Evolutionary conservation across 2,113 vertebrate genomes (phyloP).

Genomic region (Porphyrio hochstetteri): DNA sequence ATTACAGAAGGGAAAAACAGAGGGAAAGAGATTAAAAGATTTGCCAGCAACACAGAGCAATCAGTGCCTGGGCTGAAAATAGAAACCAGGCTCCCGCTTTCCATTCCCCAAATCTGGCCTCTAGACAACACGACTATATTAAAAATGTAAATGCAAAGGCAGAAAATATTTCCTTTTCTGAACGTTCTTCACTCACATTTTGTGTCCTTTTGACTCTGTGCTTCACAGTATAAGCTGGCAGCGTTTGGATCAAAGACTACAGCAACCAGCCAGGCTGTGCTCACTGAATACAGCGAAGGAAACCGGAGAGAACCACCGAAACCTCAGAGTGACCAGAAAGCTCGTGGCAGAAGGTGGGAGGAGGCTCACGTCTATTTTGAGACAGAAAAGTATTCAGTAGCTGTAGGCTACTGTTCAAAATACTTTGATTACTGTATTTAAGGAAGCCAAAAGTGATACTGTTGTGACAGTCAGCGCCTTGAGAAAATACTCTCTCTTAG

Average conservation of each 20-base stretch:
- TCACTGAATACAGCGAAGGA: background rate
- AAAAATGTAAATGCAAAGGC: slow-evolving; percentile 55
- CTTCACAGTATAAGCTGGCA: background rate
- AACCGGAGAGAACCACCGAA: background rate
- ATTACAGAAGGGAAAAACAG: slow-evolving; percentile 52
- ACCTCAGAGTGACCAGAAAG: slow-evolving; percentile 28
- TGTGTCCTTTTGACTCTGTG: background rate
- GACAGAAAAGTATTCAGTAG: slow-evolving; percentile 33
- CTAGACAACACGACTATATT: slow-evolving; percentile 17
- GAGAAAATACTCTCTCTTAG: background rate
- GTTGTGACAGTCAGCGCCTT: background rate
- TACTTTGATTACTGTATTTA: slow-evolving; percentile 33
- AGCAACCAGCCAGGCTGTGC: background rate
- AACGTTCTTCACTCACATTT: background rate
- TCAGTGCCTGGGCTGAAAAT: slow-evolving; percentile 51
- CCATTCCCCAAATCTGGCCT: slow-evolving; percentile 43
- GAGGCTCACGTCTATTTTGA: slow-evolving; percentile 49
- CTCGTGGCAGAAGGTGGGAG: slow-evolving; percentile 51
- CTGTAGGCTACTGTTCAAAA: slow-evolving; percentile 14
- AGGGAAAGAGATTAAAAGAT: slow-evolving; percentile 64
- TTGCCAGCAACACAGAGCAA: slow-evolving; percentile 54
- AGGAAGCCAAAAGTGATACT: slow-evolving; percentile 35
- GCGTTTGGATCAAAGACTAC: background rate
- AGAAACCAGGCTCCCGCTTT: slow-evolving; percentile 50
- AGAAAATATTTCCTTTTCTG: background rate